These are phyloP conservation scores for Andrena hattorfiana DNA, from an alignment of 2,888 invertebrate species.

Conservation along the genomic window DNA sequence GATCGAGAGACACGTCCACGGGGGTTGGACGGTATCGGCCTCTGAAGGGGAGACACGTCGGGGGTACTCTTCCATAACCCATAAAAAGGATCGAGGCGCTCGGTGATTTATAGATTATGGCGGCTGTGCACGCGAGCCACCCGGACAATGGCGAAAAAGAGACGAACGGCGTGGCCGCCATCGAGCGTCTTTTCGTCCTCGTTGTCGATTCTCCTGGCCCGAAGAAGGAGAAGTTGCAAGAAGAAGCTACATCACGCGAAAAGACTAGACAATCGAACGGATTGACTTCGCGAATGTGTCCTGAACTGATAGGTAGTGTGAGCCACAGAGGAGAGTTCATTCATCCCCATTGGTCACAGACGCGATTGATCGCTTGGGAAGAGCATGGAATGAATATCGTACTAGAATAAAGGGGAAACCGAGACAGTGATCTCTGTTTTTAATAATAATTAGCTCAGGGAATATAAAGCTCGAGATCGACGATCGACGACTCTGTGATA, in stretches of 20 bases:
- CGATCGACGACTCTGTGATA: no score
- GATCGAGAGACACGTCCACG: slow-evolving; percentile 58
- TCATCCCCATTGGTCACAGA: neutral
- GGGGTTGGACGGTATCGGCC: slow-evolving; percentile 59
- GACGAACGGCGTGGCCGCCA: slow-evolving; percentile 48
- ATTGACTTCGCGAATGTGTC: neutral
- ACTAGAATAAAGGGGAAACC: neutral
- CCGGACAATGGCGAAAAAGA: slow-evolving; percentile 60
- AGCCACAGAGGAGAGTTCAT: neutral
- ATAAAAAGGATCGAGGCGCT: slow-evolving; percentile 76
- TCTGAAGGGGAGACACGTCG: slow-evolving; percentile 55
- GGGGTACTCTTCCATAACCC: slow-evolving; percentile 69
- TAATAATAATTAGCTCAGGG: no score
- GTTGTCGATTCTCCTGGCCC: slow-evolving; percentile 31
- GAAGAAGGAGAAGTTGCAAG: slow-evolving; percentile 11
- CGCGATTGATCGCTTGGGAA: neutral
- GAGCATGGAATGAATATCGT: neutral
- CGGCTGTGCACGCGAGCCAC: slow-evolving; percentile 75
- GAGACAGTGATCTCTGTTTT: no score
- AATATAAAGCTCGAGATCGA: no score
- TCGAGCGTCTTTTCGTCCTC: slow-evolving; percentile 63
- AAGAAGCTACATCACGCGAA: neutral
- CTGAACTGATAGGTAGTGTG: neutral
- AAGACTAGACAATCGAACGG: slow-evolving; percentile 1
- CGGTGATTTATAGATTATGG: slow-evolving; percentile 81